These are phyloP conservation scores for Flexamia atlantica DNA, from an alignment of 2,888 invertebrate genomes.

Conservation along the genomic window DNA sequence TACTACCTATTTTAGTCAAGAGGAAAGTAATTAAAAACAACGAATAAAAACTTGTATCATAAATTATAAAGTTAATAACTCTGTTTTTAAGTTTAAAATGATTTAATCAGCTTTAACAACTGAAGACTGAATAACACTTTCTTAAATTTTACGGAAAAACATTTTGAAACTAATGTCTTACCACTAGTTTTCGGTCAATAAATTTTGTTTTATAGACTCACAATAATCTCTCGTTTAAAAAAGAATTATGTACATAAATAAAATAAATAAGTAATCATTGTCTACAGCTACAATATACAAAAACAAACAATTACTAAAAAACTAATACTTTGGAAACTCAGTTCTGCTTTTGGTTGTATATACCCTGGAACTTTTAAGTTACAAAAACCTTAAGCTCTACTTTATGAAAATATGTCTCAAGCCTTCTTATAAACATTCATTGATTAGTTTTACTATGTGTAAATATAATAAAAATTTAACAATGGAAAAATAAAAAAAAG, in stretches of 20 bases:
- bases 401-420: constrained; percentile 28
- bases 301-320: background rate
- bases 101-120: background rate
- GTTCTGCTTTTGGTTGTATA: background rate
- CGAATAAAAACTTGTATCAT: no score
- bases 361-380: background rate
- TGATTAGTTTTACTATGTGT: background rate
- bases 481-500: background rate
- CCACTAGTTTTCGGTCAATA: no score
- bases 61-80: no score
- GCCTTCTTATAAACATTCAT: background rate
- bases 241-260: background rate
- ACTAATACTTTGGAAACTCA: background rate
- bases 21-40: no score
- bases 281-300: background rate
- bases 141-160: no score
- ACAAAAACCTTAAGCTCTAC: constrained; percentile 38
- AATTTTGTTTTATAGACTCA: no score
- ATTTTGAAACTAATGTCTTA: no score
- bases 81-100: background rate
- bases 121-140: no score
- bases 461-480: background rate
- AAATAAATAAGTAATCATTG: background rate
- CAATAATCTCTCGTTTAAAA: background rate
- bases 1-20: no score